phyloP scores from a whole-genome alignment of 2,113 vertebrate genomes.

The Otus sunia region DNA sequence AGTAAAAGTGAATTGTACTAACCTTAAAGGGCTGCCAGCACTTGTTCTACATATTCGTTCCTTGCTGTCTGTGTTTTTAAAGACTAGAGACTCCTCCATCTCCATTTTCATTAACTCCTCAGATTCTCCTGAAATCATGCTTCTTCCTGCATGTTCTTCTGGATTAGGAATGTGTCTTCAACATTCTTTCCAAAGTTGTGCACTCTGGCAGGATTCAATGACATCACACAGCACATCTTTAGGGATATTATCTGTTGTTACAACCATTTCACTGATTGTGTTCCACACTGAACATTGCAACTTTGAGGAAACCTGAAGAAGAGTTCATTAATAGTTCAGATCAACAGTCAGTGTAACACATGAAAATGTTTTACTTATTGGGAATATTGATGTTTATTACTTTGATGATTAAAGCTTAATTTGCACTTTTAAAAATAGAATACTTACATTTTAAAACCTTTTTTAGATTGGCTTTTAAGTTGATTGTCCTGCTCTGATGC shows the following conservation, averaged over 20 bases:
- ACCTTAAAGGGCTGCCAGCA: not conserved
- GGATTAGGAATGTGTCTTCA: not conserved
- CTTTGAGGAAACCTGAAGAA: slow-evolving; percentile 10
- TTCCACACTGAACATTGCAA: not conserved
- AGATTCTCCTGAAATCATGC: not conserved
- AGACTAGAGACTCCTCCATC: not conserved
- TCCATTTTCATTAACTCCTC: not conserved
- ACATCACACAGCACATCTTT: not conserved
- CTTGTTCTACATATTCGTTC: not conserved
- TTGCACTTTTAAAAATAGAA: slow-evolving; percentile 52
- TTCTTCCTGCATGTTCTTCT: not conserved
- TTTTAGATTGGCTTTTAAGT: slow-evolving; percentile 41
- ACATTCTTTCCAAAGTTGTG: not conserved
- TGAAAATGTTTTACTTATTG: slow-evolving; percentile 40
- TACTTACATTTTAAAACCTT: slow-evolving; percentile 26
- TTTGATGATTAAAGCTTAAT: slow-evolving; percentile 60
- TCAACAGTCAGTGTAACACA: slow-evolving; percentile 20
- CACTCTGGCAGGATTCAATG: not conserved
- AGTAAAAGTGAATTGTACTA: not conserved
- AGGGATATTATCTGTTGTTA: not conserved
- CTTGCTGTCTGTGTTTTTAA: not conserved
- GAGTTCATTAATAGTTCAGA: slow-evolving; percentile 20
- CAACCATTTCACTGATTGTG: not conserved
- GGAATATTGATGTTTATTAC: slow-evolving; percentile 34
- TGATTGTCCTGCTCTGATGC: slow-evolving; percentile 39